A percentile compares a stretch with the other conserved stretches of the same genome.
phyloP scores from a whole-genome alignment of 2,113 vertebrate genomes.

The Cygnus buccinator region DNA sequence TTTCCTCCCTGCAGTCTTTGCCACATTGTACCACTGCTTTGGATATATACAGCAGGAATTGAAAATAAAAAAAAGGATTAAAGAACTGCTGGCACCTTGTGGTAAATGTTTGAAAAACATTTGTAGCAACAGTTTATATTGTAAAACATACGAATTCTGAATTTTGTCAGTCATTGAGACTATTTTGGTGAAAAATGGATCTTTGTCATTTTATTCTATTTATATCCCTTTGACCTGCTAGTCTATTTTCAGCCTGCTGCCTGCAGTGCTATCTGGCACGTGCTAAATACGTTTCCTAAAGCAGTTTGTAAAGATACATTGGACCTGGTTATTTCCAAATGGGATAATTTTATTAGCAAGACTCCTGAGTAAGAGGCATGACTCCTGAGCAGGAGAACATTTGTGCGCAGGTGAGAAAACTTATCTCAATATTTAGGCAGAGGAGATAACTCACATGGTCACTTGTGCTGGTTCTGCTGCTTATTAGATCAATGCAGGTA shows the following conservation, averaged over 20 bases:
- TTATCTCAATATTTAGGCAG: background rate
- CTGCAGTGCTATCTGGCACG: background rate
- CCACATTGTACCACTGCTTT: background rate
- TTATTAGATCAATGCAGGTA: background rate
- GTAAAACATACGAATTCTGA: background rate
- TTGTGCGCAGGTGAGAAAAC: background rate
- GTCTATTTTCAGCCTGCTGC: background rate
- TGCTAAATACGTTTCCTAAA: background rate
- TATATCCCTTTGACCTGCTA: background rate
- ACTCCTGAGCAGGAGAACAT: background rate
- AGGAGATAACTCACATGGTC: background rate
- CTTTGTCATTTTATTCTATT: background rate
- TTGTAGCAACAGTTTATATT: slow-evolving; percentile 40
- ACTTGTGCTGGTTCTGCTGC: background rate
- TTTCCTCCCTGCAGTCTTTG: background rate
- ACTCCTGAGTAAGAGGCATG: background rate
- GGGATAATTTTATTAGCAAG: background rate
- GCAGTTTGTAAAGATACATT: background rate
- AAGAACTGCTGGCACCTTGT: slow-evolving; percentile 77
- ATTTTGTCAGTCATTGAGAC: background rate
- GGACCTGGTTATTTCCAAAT: background rate
- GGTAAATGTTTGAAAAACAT: slow-evolving; percentile 72
- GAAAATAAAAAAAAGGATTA: slow-evolving; percentile 56
- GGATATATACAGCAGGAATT: background rate
- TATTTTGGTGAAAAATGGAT: background rate